Evolutionary conservation across 1,140 invertebrate genomes (phyloP).

Genomic region (Tetragonula clypearis): DNA sequence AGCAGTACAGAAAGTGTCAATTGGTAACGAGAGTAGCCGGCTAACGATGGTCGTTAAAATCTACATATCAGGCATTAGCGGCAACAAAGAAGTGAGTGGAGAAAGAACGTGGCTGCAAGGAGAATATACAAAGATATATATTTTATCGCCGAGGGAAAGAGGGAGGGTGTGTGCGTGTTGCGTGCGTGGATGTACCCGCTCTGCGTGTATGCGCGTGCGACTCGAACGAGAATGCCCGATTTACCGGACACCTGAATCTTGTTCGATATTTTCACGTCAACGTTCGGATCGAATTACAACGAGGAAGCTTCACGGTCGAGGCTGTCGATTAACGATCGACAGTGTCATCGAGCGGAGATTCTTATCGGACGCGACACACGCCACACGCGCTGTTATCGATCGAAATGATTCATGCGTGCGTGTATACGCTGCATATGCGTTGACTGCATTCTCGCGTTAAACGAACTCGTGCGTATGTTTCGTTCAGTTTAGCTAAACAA

Average conservation of each 20-base stretch:
- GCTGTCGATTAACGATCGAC: not conserved
- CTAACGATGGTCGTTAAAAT: constrained; percentile 92
- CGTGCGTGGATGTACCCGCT: no score
- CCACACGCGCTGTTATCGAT: not conserved
- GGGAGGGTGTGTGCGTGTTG: not conserved
- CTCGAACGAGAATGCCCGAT: constrained; percentile 44
- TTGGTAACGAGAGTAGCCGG: constrained; percentile 37
- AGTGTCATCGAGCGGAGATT: constrained; percentile 31
- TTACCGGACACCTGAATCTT: constrained; percentile 47
- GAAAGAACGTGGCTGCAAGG: constrained; percentile 18
- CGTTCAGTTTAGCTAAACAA: no score
- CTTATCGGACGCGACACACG: constrained; percentile 12
- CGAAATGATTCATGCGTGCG: not conserved
- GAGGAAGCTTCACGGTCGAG: constrained; percentile 2
- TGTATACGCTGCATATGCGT: not conserved
- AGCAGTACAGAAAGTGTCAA: constrained; percentile 27
- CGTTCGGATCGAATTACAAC: constrained; percentile 55
- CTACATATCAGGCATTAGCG: constrained; percentile 94
- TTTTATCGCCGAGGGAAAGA: constrained; percentile 3
- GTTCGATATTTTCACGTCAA: constrained; percentile 43
- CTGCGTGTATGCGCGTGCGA: not conserved
- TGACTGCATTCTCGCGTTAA: not conserved
- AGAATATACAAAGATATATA: constrained; percentile 31
- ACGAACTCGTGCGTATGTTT: not conserved
- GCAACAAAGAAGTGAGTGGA: constrained; percentile 92